Base-by-base conservation (phyloP, 2,113 vertebrate species). In the Hippocampus mohnikei region DNA sequence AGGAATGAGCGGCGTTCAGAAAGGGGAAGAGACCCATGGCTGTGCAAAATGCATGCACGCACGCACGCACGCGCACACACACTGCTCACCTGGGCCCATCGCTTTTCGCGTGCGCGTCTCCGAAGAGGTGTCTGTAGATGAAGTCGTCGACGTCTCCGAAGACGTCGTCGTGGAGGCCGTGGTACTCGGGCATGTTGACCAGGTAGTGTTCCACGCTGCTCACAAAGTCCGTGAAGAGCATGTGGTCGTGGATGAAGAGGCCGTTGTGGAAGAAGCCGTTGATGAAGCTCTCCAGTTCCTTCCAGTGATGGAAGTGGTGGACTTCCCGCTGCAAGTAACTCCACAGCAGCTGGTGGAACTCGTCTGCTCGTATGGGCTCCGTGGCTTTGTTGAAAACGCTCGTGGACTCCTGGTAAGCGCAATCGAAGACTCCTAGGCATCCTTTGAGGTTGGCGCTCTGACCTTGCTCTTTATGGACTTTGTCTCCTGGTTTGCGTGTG, bases 151-250 rank as follows among this genome's bases (percentile, higher is more conserved):
- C 87, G 88, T 95, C 94, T 66, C 93, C 92, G 78, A 98, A 96
- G 20, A 91, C 82, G 0, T 93, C 91, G 9, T 88, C 89, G 15
- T 92, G 79, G 11, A 85, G 85, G 21, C 89, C 87, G 58, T 91
- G 93, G 81, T 98, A 95, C 72, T 95, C 94, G 50, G 93, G 88
- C 87, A 98, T 94, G 79, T 94, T 92, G 66, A 88, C 92, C 74
- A 99, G 93, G 79, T 96, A 98, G 83, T 94, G 91, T 79, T 96
- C 95, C 75, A 99, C 91, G 37, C 93, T 93, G 21, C 91, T 94
- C 33, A 99, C 94, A 81, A 99, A 98, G 91, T 98, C 95, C 4
- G 94, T 93, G 87, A 99, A 99, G 71, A 95, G 90, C 95, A 97
- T 98, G 87, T 93, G 95, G 84, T 97, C 95, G 0, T 98, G 96